phyloP scores from a whole-genome alignment of 1,140 invertebrate species.

The Drosophila serrata region DNA sequence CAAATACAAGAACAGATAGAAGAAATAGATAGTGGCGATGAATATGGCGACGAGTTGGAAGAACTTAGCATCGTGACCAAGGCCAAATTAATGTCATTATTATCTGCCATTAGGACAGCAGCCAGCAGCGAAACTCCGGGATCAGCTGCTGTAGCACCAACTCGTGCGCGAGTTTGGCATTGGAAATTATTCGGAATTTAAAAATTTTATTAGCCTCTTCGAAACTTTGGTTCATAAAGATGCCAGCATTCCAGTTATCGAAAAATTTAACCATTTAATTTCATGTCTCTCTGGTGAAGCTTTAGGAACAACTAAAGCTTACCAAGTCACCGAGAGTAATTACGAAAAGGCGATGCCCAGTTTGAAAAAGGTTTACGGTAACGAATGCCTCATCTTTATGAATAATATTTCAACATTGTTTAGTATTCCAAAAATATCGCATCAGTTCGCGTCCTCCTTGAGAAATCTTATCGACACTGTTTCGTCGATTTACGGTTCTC shows the following conservation, averaged over 20 bases:
- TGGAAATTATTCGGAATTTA: slow-evolving; percentile 1
- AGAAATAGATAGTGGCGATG: no score
- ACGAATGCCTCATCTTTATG: not conserved
- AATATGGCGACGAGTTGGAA: no score
- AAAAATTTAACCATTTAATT: not conserved
- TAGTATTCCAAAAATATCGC: no score
- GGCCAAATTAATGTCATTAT: not conserved
- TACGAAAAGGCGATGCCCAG: no score
- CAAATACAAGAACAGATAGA: not conserved
- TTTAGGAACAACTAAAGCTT: not conserved
- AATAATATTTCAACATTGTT: not conserved
- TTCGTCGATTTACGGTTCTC: no score
- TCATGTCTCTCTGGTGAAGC: not conserved
- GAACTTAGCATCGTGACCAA: not conserved
- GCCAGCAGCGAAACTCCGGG: not conserved
- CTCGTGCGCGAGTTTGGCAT: not conserved
- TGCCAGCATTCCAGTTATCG: not conserved
- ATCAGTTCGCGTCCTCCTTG: no score
- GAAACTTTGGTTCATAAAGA: not conserved
- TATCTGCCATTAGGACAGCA: not conserved
- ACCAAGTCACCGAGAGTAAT: no score
- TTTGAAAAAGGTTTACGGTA: no score
- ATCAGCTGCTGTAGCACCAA: not conserved
- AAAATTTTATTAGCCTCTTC: not conserved
- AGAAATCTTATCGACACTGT: no score